These are phyloP conservation scores for Samia ricini DNA, from an alignment of 1,140 invertebrate genomes.

Conservation along the genomic window DNA sequence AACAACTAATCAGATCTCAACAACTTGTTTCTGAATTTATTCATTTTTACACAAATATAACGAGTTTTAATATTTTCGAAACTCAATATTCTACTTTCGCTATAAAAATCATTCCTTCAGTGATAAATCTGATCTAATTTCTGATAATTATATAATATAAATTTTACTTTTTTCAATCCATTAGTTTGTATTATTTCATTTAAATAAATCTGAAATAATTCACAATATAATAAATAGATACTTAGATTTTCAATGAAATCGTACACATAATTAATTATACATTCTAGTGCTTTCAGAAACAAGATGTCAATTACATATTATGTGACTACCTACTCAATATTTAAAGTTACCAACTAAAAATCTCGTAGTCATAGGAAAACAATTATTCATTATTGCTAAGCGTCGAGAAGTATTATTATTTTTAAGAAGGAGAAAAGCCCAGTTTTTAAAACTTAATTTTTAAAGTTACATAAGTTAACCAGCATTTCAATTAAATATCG, in stretches of 20 bases:
- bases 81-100: too few relatives aligned
- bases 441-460: not conserved
- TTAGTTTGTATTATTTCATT: too few relatives aligned
- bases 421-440: not conserved
- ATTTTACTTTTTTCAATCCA: too few relatives aligned
- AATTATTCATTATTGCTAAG: not conserved
- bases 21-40: constrained; percentile 7
- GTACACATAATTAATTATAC: not conserved
- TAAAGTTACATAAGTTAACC: too few relatives aligned
- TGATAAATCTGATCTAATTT: too few relatives aligned
- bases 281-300: not conserved
- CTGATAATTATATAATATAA: too few relatives aligned
- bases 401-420: not conserved
- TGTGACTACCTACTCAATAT: not conserved
- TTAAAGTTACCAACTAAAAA: not conserved
- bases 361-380: not conserved
- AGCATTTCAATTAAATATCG: too few relatives aligned
- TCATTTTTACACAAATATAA: not conserved
- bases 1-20: constrained; percentile 5
- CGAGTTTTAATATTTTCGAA: too few relatives aligned
- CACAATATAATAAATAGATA: too few relatives aligned
- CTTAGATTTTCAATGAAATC: too few relatives aligned
- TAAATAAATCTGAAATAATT: too few relatives aligned
- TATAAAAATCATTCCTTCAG: too few relatives aligned
- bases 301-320: constrained; percentile 5